Conservation (phyloP, 2,113 vertebrate genomes). For the Hydropotes inermis region DNA sequence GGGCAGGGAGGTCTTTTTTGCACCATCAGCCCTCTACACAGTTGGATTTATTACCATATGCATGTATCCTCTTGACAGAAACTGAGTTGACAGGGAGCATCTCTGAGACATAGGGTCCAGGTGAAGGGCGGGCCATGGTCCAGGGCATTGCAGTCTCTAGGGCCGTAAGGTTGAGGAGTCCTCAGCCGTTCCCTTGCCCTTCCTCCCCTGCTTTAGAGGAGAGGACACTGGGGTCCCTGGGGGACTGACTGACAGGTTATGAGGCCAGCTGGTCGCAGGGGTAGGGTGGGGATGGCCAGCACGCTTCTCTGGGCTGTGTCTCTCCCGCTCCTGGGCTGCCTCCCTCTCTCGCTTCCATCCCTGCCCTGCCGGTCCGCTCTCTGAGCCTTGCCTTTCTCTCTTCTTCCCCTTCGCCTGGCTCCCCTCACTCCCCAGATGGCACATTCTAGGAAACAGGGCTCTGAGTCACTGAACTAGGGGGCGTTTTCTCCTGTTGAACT, state of each 20-base stretch:
- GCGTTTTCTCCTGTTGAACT: neutral
- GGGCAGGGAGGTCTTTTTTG: no score
- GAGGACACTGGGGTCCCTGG: neutral
- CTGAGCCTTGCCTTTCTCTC: neutral
- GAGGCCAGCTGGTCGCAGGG: neutral
- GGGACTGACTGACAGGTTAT: neutral
- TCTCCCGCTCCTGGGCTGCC: neutral
- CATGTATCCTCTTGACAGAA: neutral
- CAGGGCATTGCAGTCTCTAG: no score
- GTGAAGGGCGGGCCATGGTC: neutral
- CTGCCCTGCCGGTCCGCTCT: fast-evolving
- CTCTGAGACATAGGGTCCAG: neutral
- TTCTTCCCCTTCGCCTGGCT: no score
- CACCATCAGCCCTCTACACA: neutral
- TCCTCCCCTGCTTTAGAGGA: neutral
- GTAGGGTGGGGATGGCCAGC: no score
- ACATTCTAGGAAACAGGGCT: fast-evolving
- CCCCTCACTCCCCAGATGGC: no score
- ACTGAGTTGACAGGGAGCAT: neutral
- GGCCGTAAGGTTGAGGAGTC: no score
- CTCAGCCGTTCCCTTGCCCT: neutral
- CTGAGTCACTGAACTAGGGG: neutral
- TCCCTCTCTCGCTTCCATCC: neutral
- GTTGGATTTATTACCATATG: neutral
- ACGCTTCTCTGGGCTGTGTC: fast-evolving